Evolutionary conservation across 2,113 vertebrate species (phyloP).

Genomic region (Megaleporinus macrocephalus): DNA sequence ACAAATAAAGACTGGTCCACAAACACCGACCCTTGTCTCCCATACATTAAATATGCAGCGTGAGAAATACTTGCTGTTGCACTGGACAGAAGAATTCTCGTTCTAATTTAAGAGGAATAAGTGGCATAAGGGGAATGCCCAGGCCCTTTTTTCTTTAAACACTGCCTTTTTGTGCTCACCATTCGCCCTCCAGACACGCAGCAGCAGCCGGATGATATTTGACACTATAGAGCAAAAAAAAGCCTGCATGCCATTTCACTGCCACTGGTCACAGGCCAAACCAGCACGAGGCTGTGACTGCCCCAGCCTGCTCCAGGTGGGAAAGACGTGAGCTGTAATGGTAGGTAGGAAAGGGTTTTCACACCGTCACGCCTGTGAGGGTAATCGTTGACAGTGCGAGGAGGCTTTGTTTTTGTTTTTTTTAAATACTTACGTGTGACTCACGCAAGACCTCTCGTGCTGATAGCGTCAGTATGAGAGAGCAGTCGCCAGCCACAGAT

Average conservation of each 20-base stretch:
- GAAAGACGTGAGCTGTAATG: background rate
- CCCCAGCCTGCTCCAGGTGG: background rate
- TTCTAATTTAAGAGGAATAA: constrained; percentile 12
- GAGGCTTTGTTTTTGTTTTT: background rate
- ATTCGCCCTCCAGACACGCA: constrained; percentile 65
- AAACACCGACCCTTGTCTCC: too few relatives aligned
- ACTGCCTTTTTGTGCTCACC: constrained; percentile 72
- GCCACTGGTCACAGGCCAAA: background rate
- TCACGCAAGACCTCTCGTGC: constrained; percentile 29
- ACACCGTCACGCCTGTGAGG: constrained; percentile 4
- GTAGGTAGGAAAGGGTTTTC: background rate
- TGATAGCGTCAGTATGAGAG: constrained; percentile 32
- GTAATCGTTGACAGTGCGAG: background rate
- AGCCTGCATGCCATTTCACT: constrained; percentile 26
- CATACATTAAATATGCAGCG: background rate
- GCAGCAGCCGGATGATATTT: constrained; percentile 66
- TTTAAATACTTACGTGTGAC: constrained; percentile 24
- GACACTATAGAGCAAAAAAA: constrained; percentile 64
- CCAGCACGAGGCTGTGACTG: background rate
- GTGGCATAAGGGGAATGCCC: constrained; percentile 22
- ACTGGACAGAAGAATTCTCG: background rate
- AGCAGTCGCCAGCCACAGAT: constrained; percentile 6
- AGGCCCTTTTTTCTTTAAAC: constrained; percentile 65
- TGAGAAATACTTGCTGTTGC: background rate
- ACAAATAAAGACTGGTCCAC: too few relatives aligned